Conservation (phyloP, 1,140 invertebrate genomes). For the Carposina sasakii region DNA sequence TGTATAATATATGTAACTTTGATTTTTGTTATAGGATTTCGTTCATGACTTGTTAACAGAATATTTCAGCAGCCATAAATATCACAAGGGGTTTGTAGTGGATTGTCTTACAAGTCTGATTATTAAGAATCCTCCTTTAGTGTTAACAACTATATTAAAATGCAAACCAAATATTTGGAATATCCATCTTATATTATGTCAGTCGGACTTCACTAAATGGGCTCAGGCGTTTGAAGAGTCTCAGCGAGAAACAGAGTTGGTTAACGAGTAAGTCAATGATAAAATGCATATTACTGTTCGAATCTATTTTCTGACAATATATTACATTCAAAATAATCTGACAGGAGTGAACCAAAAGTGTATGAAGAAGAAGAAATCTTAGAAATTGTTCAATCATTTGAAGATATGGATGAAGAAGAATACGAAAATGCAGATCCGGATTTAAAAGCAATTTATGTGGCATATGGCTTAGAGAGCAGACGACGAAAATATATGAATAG, state of each 20-base stretch:
- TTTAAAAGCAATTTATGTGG: slow-evolving; percentile 45
- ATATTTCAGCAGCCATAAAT: slow-evolving; percentile 44
- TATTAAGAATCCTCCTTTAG: slow-evolving; percentile 41
- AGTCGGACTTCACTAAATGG: slow-evolving; percentile 56
- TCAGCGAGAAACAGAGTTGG: slow-evolving; percentile 35
- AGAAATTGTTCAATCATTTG: slow-evolving; percentile 39
- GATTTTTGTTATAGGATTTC: slow-evolving; percentile 40
- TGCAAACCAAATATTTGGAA: slow-evolving; percentile 46
- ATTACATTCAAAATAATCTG: too few relatives aligned
- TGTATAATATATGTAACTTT: not conserved
- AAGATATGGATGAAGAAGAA: slow-evolving; percentile 50
- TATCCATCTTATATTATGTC: slow-evolving; percentile 50
- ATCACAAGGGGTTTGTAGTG: slow-evolving; percentile 46
- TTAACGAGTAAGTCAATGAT: slow-evolving; percentile 42
- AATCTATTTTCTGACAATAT: not conserved
- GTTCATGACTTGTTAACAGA: slow-evolving; percentile 47
- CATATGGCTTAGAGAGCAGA: slow-evolving; percentile 44
- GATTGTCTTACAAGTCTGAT: slow-evolving; percentile 50
- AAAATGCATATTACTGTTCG: not conserved
- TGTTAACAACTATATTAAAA: slow-evolving; percentile 47
- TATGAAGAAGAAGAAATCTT: slow-evolving; percentile 51
- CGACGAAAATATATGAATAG: slow-evolving; percentile 38
- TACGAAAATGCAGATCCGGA: slow-evolving; percentile 42
- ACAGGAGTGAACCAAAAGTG: slow-evolving; percentile 36
- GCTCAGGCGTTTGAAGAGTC: slow-evolving; percentile 45